These are phyloP conservation scores for Agelastica alni DNA, from an alignment of 2,888 invertebrate genomes.

Conservation along the genomic window DNA sequence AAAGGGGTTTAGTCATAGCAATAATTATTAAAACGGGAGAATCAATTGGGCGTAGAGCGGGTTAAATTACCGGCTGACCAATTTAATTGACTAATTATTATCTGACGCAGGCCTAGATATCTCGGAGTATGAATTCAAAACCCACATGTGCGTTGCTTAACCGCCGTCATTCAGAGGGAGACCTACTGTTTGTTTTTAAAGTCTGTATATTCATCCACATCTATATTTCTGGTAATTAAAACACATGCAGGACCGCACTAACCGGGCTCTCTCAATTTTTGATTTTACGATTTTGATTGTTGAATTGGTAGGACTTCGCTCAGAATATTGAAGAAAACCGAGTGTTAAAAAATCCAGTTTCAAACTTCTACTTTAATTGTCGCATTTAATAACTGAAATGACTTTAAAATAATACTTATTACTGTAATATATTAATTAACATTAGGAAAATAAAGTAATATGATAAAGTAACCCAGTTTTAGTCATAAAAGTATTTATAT, in stretches of 20 bases:
- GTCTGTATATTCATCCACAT: constrained; percentile 19
- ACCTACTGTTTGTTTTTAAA: constrained; percentile 20
- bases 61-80: constrained; percentile 26
- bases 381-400: too few relatives aligned
- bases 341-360: too few relatives aligned
- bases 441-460: too few relatives aligned
- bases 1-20: constrained; percentile 36
- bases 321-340: too few relatives aligned
- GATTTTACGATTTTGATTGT: too few relatives aligned
- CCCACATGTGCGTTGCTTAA: constrained; percentile 34
- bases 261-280: too few relatives aligned
- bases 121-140: constrained; percentile 22
- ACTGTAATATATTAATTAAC: too few relatives aligned
- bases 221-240: constrained; percentile 15
- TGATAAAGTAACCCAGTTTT: too few relatives aligned
- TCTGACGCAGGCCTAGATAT: constrained; percentile 25
- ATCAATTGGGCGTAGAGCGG: constrained; percentile 36
- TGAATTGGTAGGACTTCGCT: too few relatives aligned
- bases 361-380: too few relatives aligned
- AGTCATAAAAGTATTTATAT: too few relatives aligned
- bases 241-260: constrained; percentile 7
- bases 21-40: constrained; percentile 32
- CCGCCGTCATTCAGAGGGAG: constrained; percentile 8
- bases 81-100: constrained; percentile 36
- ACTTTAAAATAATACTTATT: too few relatives aligned